phyloP scores from a whole-genome alignment of 2,888 invertebrate genomes.

The Epiblema foenella region DNA sequence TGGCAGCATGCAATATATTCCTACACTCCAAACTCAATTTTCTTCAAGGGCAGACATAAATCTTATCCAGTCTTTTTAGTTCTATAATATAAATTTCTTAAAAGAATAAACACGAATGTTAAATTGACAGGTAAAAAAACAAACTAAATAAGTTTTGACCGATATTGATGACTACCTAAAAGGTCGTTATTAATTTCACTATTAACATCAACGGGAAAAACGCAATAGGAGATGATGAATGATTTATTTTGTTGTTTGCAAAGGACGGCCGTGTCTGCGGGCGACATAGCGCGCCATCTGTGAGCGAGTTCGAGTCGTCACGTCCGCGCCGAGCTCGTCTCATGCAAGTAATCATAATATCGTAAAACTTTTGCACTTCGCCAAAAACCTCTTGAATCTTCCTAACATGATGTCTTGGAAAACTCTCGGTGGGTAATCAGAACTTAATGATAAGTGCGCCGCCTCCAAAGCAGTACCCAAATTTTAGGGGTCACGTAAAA shows the following conservation, averaged over 20 bases:
- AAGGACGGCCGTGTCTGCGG: slow-evolving; percentile 20
- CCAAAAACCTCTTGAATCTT: slow-evolving; percentile 74
- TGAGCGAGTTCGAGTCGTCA: slow-evolving; percentile 55
- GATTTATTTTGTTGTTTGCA: slow-evolving; percentile 9
- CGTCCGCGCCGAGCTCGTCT: slow-evolving; percentile 65
- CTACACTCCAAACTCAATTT: neutral
- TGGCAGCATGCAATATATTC: too few relatives aligned
- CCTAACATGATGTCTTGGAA: slow-evolving; percentile 68
- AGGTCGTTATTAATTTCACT: too few relatives aligned
- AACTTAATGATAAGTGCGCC: slow-evolving; percentile 83
- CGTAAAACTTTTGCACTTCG: slow-evolving; percentile 83
- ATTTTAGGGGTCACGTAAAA: slow-evolving; percentile 85
- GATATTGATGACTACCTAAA: too few relatives aligned
- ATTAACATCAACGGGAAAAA: too few relatives aligned
- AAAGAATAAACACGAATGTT: too few relatives aligned
- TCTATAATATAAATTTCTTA: too few relatives aligned
- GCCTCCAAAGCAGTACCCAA: slow-evolving; percentile 70
- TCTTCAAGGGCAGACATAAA: neutral
- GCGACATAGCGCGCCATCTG: slow-evolving; percentile 17
- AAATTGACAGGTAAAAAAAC: too few relatives aligned
- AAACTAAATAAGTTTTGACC: too few relatives aligned
- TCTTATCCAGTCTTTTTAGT: too few relatives aligned
- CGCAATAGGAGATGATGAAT: neutral
- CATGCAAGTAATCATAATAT: slow-evolving; percentile 82
- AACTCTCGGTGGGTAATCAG: slow-evolving; percentile 79